These are phyloP conservation scores for Portunus trituberculatus DNA, from an alignment of 1,140 invertebrate genomes.

Conservation along the genomic window DNA sequence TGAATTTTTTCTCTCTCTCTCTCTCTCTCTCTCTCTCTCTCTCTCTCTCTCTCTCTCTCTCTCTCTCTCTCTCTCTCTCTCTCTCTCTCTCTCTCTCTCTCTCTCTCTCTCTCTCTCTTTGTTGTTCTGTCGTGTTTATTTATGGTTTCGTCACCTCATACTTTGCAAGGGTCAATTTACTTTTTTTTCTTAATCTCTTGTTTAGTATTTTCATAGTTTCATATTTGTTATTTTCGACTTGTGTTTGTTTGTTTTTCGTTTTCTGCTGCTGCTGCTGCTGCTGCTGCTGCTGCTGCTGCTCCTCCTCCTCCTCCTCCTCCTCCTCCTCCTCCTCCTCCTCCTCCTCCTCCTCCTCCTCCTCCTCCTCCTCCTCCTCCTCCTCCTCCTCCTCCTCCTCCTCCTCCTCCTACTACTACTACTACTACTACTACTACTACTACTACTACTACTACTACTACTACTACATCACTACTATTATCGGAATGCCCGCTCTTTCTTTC, in stretches of 20 bases:
- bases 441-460: neutral
- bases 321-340: neutral
- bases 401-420: neutral
- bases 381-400: neutral
- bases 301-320: neutral
- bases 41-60: neutral
- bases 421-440: conserved; percentile 9
- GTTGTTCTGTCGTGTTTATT: neutral
- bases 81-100: neutral
- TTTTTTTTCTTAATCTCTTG: neutral
- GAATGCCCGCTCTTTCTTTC: too few species aligned
- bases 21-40: conserved; percentile 29
- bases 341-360: neutral
- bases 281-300: too few species aligned
- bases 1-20: too few species aligned
- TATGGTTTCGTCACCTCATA: neutral
- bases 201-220: neutral
- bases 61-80: too few species aligned
- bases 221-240: neutral
- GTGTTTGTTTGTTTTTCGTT: neutral
- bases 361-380: neutral
- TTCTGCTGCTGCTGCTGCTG: neutral
- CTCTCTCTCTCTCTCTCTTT: conserved; percentile 39
- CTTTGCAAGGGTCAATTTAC: neutral
- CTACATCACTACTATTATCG: neutral